Evolutionary conservation across 2,113 vertebrate genomes (phyloP).

Genomic region (Poecilia latipinna): DNA sequence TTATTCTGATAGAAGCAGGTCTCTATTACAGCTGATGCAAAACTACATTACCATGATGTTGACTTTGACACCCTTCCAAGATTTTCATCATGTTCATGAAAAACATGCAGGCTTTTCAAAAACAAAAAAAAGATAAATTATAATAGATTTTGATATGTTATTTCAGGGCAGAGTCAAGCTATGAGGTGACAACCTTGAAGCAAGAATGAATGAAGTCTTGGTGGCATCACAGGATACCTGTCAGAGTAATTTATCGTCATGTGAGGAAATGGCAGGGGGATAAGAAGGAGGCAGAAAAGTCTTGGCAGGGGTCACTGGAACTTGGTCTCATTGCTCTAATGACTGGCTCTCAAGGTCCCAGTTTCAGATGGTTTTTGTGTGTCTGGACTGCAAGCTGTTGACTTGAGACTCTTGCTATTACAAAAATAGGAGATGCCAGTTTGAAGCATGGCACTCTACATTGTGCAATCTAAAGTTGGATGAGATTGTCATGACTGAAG

Average conservation of each 20-base stretch:
- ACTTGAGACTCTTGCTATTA: constrained; percentile 4
- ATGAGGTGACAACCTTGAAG: neutral
- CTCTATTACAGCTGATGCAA: too few relatives aligned
- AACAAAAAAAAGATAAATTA: too few relatives aligned
- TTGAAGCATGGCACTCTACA: neutral
- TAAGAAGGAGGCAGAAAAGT: neutral
- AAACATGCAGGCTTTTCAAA: too few relatives aligned
- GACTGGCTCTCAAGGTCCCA: neutral
- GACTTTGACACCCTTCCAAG: too few relatives aligned
- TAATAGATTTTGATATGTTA: neutral
- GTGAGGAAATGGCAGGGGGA: constrained; percentile 11
- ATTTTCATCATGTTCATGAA: too few relatives aligned
- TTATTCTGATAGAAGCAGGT: too few relatives aligned
- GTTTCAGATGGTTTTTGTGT: constrained; percentile 6
- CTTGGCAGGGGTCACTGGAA: constrained; percentile 10
- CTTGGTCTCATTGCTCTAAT: constrained; percentile 13
- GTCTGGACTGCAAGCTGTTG: constrained; percentile 1
- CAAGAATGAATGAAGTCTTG: constrained; percentile 2
- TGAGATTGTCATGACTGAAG: constrained; percentile 1
- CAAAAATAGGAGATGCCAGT: constrained; percentile 8
- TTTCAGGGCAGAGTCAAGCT: neutral
- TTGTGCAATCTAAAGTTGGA: neutral
- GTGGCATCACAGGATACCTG: constrained; percentile 1
- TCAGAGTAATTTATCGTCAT: constrained; percentile 16
- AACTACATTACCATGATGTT: too few relatives aligned